Evolutionary conservation across 2,797 vertebrate species (phyloP).

Genomic region (Okamejei kenojei): DNA sequence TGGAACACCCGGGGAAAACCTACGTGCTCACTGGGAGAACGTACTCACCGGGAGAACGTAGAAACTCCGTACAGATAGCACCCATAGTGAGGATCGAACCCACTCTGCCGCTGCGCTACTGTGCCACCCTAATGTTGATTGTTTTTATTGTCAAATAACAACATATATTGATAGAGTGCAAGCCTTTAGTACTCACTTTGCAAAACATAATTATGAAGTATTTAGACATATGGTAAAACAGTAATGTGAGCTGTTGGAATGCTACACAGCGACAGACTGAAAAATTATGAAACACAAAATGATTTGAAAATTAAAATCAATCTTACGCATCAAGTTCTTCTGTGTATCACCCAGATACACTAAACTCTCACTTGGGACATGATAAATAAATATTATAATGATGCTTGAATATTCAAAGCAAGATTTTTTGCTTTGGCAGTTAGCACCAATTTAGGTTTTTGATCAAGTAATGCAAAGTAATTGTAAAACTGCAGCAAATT

Average conservation of each 20-base stretch:
- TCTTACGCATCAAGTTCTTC: conserved; percentile 23
- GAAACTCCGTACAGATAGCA: no score
- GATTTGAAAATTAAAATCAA: conserved; percentile 22
- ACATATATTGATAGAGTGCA: not conserved
- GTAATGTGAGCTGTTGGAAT: not conserved
- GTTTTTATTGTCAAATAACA: conserved; percentile 11
- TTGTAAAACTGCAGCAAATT: not conserved
- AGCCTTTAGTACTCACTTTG: not conserved
- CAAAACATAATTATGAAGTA: conserved; percentile 8
- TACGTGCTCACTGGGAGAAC: no score
- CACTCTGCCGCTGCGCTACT: no score
- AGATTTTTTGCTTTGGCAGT: not conserved
- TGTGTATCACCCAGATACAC: not conserved
- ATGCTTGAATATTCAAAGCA: conserved; percentile 21
- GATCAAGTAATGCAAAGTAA: not conserved
- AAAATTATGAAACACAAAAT: conserved; percentile 17
- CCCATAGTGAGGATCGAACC: no score
- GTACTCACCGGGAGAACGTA: no score
- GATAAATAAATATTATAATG: conserved; percentile 24
- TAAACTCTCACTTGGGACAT: conserved; percentile 20
- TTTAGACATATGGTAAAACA: conserved; percentile 25
- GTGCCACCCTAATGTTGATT: not conserved
- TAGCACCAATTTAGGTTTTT: not conserved
- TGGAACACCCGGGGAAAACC: no score
- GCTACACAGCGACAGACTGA: not conserved